Conservation (phyloP, 2,113 vertebrate genomes). For the Protomyctophum bolini region DNA sequence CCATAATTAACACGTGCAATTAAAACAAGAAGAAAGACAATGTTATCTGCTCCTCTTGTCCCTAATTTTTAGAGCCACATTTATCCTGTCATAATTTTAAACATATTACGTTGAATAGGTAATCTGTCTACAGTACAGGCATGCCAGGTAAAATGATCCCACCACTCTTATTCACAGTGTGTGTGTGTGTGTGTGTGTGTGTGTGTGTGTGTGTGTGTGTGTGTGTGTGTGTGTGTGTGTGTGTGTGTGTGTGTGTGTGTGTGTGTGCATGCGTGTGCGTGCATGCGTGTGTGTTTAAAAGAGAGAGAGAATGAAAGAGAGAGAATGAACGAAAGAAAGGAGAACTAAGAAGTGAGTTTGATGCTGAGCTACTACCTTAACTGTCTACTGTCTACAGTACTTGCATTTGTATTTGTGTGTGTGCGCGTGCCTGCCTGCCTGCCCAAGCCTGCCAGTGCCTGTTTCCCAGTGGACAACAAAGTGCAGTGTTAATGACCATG, state of each 20-base stretch:
- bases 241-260: slow-evolving; percentile 27
- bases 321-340: too few species aligned
- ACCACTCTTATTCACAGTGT: background rate
- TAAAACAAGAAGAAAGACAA: background rate
- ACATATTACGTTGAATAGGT: background rate
- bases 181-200: background rate
- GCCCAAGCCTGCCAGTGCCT: slow-evolving; percentile 30
- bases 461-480: slow-evolving; percentile 71
- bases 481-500: slow-evolving; percentile 75
- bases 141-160: background rate
- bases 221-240: background rate
- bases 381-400: too few species aligned
- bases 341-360: too few species aligned
- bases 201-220: slow-evolving; percentile 10
- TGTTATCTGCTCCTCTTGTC: slow-evolving; percentile 33
- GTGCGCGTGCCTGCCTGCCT: slow-evolving; percentile 18
- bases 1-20: slow-evolving; percentile 65
- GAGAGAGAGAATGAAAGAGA: too few species aligned
- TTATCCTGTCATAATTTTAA: slow-evolving; percentile 46
- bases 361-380: too few species aligned
- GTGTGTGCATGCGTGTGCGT: slow-evolving; percentile 19
- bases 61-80: slow-evolving; percentile 26
- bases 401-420: slow-evolving; percentile 2
- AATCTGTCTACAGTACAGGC: slow-evolving; percentile 8
- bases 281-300: background rate